A percentile compares a stretch with the other conserved stretches of the same genome.
Evolutionary conservation across 2,797 vertebrate genomes (phyloP).

Genomic region (Huso huso): DNA sequence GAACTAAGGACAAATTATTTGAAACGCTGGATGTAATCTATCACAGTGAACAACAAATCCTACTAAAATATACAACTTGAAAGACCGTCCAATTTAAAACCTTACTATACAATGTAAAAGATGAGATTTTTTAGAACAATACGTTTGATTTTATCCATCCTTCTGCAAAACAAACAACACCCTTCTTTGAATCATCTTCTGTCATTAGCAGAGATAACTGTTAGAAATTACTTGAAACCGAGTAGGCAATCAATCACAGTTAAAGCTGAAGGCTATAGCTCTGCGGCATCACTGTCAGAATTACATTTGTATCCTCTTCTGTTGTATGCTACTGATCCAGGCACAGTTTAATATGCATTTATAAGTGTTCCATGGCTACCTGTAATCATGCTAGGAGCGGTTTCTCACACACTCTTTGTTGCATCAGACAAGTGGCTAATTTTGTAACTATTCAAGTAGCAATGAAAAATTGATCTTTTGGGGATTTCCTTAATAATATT

Average conservation of each 20-base stretch:
- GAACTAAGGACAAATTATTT: too few relatives aligned
- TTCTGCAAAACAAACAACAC: background rate
- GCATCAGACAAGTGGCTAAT: too few relatives aligned
- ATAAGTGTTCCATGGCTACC: background rate
- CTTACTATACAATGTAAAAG: too few relatives aligned
- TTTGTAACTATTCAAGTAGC: too few relatives aligned
- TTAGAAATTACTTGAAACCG: constrained; percentile 9
- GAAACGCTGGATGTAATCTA: too few relatives aligned
- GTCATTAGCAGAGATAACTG: constrained; percentile 20
- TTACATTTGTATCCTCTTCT: background rate
- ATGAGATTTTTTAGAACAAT: too few relatives aligned
- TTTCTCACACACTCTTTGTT: background rate
- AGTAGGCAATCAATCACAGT: constrained; percentile 16
- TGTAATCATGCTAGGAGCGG: constrained; percentile 4
- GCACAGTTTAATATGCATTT: constrained; percentile 1
- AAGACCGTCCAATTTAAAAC: too few relatives aligned
- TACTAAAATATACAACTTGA: too few relatives aligned
- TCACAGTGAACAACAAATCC: too few relatives aligned
- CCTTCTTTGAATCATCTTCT: constrained; percentile 5
- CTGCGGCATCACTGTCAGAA: constrained; percentile 3
- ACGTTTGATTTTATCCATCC: background rate
- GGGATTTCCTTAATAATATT: too few relatives aligned
- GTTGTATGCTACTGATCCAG: background rate
- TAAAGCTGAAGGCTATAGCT: constrained; percentile 9
- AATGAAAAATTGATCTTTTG: too few relatives aligned